phyloP scores from a whole-genome alignment of 2,113 vertebrate species.

The Morone chrysops region DNA sequence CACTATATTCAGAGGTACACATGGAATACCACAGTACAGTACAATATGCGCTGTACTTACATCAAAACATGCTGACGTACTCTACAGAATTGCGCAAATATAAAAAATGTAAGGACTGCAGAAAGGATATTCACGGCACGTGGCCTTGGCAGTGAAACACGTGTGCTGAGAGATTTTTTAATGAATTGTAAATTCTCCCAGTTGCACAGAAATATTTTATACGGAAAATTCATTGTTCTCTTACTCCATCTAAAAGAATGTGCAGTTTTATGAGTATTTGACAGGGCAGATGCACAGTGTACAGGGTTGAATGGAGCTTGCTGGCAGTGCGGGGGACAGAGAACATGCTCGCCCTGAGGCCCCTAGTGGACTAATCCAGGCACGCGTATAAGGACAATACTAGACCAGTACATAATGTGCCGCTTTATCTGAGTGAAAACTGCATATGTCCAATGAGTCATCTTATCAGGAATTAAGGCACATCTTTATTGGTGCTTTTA shows the following conservation, averaged over 20 bases:
- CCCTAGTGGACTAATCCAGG: conserved; percentile 37
- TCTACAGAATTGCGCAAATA: conserved; percentile 7
- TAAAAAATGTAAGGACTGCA: conserved; percentile 17
- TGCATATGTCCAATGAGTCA: conserved; percentile 31
- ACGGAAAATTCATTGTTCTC: background rate
- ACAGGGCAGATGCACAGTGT: conserved; percentile 51
- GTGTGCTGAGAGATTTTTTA: background rate
- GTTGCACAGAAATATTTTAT: background rate
- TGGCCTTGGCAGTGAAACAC: background rate
- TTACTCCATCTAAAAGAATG: background rate
- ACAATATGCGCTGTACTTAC: background rate
- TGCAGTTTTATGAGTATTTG: conserved; percentile 32
- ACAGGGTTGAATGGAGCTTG: conserved; percentile 47
- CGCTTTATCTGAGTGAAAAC: conserved; percentile 47
- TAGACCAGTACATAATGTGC: conserved; percentile 48
- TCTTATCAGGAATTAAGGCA: conserved; percentile 4
- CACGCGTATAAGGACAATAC: conserved; percentile 23
- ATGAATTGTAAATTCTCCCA: background rate
- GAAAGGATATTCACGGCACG: background rate
- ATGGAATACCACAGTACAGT: background rate
- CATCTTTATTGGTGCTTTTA: conserved; percentile 2
- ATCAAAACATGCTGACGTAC: conserved; percentile 27
- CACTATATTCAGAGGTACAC: conserved; percentile 95
- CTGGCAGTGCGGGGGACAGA: conserved; percentile 44
- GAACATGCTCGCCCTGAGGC: conserved; percentile 61